Conservation (phyloP, 2,797 vertebrate species). For the Gymnopithys bicolor region DNA sequence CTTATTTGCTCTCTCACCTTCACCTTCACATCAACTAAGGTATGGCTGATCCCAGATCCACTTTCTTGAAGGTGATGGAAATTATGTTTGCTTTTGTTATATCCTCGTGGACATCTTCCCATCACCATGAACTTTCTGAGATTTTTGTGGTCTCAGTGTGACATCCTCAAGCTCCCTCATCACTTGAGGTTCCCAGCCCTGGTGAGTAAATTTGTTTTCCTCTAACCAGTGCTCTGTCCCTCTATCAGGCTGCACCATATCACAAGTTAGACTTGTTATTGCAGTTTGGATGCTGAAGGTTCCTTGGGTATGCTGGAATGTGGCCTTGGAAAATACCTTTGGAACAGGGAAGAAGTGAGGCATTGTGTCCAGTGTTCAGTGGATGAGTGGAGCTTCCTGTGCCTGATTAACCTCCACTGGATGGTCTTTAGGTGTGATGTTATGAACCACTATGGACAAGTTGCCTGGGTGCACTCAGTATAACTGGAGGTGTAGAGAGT, state of each 20-base stretch:
- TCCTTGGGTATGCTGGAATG: neutral
- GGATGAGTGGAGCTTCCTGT: neutral
- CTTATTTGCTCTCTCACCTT: neutral
- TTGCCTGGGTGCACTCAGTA: neutral
- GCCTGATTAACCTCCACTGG: neutral
- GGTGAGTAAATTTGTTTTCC: neutral
- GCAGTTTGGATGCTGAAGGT: neutral
- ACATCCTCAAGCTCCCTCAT: neutral
- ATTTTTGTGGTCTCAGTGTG: neutral
- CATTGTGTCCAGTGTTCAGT: accelerated
- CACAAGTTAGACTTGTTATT: neutral
- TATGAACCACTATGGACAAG: neutral
- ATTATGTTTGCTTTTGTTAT: neutral
- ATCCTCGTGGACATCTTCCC: neutral
- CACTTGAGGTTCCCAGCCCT: neutral
- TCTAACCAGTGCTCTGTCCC: neutral
- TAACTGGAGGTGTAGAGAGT: neutral
- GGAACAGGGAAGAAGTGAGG: neutral
- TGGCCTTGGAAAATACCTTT: neutral
- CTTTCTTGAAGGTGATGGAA: neutral
- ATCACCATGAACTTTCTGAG: neutral
- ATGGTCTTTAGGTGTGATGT: neutral
- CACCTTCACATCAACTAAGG: neutral
- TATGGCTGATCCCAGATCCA: neutral
- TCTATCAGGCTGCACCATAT: accelerated